Evolutionary conservation across 2,113 vertebrate genomes (phyloP).

Genomic region (Nerophis ophidion): DNA sequence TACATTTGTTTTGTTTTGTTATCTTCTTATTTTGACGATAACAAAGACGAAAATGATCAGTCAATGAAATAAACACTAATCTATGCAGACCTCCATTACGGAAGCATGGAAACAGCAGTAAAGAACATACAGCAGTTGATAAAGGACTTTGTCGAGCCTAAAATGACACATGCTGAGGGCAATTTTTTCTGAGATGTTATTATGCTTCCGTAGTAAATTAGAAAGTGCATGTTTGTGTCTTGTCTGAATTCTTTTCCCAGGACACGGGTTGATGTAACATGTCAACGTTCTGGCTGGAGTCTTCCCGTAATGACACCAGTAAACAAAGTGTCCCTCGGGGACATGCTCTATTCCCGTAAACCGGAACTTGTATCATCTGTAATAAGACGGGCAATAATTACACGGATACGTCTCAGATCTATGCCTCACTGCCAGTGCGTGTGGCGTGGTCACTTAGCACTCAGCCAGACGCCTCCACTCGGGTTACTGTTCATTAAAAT

Average conservation of each 20-base stretch:
- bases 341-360: neutral
- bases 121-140: neutral
- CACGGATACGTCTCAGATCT: neutral
- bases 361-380: neutral
- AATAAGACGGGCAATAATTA: slow-evolving; percentile 1
- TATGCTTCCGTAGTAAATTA: neutral
- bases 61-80: too few relatives aligned
- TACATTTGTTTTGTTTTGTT: too few relatives aligned
- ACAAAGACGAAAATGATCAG: too few relatives aligned
- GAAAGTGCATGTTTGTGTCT: neutral
- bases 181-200: neutral
- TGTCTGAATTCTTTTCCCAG: neutral
- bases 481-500: neutral
- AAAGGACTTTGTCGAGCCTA: neutral
- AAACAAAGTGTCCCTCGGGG: neutral
- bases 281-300: neutral
- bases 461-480: neutral
- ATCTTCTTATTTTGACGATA: too few relatives aligned
- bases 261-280: neutral
- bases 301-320: neutral
- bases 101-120: too few relatives aligned
- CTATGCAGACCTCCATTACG: too few relatives aligned
- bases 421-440: neutral
- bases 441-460: neutral
- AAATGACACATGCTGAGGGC: neutral